Evolutionary conservation across 2,888 invertebrate species (phyloP).

Genomic region (Baccha elongata): DNA sequence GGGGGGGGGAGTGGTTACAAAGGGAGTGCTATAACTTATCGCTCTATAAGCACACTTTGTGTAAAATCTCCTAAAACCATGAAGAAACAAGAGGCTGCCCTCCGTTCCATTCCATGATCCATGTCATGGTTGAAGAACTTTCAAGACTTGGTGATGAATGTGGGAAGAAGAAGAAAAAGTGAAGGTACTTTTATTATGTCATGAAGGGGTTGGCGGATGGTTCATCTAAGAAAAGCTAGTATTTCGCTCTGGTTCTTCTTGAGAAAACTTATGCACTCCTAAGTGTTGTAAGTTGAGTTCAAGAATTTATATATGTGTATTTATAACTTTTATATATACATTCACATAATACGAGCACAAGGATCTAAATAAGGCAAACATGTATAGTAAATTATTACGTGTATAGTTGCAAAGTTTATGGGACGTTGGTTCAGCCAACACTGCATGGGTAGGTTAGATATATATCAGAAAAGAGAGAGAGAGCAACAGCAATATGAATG

Average conservation of each 20-base stretch:
- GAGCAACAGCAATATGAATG: conserved; percentile 52
- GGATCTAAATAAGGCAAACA: neutral
- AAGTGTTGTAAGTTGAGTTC: conserved; percentile 59
- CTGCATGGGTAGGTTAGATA: too few relatives aligned
- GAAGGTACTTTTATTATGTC: conserved; percentile 34
- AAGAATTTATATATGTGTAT: conserved; percentile 52
- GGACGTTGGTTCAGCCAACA: conserved; percentile 43
- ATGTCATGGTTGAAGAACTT: conserved; percentile 38
- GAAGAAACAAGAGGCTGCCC: conserved; percentile 21
- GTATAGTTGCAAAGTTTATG: conserved; percentile 57
- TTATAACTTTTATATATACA: conserved; percentile 1
- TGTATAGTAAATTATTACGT: conserved; percentile 53
- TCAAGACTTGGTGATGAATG: conserved; percentile 36
- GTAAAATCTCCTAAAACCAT: conserved; percentile 28
- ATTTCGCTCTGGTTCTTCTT: conserved; percentile 36
- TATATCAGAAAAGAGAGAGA: conserved; percentile 9
- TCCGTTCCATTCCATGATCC: conserved; percentile 16
- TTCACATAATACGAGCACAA: neutral
- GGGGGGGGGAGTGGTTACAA: neutral
- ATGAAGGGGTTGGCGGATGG: conserved; percentile 6
- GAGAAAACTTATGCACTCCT: conserved; percentile 55
- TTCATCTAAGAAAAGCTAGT: neutral
- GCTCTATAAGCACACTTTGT: conserved; percentile 20
- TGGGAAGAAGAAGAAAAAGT: conserved; percentile 19
- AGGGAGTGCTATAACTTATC: conserved; percentile 53